A percentile compares a stretch with the other conserved stretches of the same genome.
phyloP scores from a whole-genome alignment of 2,113 vertebrate species.

The Paratilapia polleni region DNA sequence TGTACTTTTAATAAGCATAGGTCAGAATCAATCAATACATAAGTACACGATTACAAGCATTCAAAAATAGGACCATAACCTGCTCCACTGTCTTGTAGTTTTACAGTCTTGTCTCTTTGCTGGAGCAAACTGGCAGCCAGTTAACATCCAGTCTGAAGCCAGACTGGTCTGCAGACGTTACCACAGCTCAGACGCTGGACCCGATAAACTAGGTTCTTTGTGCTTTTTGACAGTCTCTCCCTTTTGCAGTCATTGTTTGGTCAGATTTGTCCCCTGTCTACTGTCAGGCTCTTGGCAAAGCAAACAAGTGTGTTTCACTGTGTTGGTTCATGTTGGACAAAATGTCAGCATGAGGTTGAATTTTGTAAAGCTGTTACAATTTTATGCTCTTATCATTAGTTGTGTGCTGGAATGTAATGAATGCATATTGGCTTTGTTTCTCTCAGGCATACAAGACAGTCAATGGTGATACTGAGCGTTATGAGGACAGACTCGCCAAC shows the following conservation, averaged over 20 bases:
- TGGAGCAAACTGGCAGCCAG: background rate
- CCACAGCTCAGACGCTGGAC: background rate
- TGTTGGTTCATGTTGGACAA: background rate
- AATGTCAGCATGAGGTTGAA: background rate
- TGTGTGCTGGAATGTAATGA: constrained; percentile 38
- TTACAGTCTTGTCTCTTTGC: background rate
- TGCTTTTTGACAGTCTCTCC: constrained; percentile 6
- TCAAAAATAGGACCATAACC: background rate
- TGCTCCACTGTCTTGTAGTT: background rate
- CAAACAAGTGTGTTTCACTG: background rate
- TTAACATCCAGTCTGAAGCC: background rate
- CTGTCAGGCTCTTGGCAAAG: background rate
- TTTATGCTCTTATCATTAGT: background rate
- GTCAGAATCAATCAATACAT: too few relatives aligned
- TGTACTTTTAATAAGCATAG: too few relatives aligned
- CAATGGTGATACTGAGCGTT: constrained; percentile 72
- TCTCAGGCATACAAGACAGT: constrained; percentile 86
- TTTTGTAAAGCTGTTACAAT: background rate
- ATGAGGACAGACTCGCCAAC: constrained; percentile 50
- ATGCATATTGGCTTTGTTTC: constrained; percentile 13
- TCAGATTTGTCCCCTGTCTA: background rate
- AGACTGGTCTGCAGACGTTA: background rate
- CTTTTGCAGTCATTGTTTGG: constrained; percentile 19
- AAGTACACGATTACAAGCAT: background rate
- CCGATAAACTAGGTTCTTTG: constrained; percentile 10